A percentile compares a stretch with the other conserved stretches of the same genome.
Conservation (phyloP, 2,888 invertebrate species). For the Tipula helvola region DNA sequence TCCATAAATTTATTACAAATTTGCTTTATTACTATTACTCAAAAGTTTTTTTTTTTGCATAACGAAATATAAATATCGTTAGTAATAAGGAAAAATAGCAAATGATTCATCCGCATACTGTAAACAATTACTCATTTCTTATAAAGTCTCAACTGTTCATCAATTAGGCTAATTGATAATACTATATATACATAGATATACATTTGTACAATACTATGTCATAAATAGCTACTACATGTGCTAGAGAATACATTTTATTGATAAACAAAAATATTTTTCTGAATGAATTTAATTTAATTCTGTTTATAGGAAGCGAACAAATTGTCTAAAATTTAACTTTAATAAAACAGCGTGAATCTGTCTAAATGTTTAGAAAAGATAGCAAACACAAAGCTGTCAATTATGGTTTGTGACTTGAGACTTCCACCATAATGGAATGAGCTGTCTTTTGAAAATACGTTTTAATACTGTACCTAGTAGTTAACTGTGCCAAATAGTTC, state of each 20-base stretch:
- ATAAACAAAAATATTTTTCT: background rate
- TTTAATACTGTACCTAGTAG: too few species aligned
- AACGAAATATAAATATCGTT: background rate
- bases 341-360: too few species aligned
- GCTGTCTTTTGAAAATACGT: too few species aligned
- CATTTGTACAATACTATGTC: too few species aligned
- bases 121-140: background rate
- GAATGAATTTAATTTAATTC: background rate
- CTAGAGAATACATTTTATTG: background rate
- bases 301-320: background rate
- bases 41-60: too few species aligned
- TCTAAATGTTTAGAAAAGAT: too few species aligned
- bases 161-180: background rate
- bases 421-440: too few species aligned
- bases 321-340: background rate
- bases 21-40: background rate
- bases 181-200: background rate
- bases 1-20: background rate
- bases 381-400: too few species aligned
- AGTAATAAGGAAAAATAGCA: background rate
- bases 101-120: background rate
- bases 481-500: too few species aligned
- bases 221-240: background rate
- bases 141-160: background rate
- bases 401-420: too few species aligned